A percentile compares a stretch with the other conserved stretches of the same genome.
These are phyloP conservation scores for Ophonus ardosiacus DNA, from an alignment of 2,888 invertebrate species.

Conservation along the genomic window DNA sequence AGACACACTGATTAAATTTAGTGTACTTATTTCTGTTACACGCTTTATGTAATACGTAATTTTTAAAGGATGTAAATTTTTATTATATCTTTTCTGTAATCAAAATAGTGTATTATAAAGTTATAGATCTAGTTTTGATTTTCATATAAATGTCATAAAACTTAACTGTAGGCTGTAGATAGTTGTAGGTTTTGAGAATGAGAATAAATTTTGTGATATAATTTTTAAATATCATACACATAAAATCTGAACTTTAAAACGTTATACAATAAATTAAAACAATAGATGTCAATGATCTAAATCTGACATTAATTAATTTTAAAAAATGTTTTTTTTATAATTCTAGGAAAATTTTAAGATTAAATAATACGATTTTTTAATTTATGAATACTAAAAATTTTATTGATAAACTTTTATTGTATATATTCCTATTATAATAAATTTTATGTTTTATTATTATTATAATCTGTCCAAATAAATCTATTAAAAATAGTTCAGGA, in stretches of 20 bases:
- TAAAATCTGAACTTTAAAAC: conserved; percentile 50
- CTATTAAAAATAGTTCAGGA: conserved; percentile 22
- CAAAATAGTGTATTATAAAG: conserved; percentile 39
- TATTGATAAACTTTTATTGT: not conserved
- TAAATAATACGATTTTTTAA: conserved; percentile 19
- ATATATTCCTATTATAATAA: not conserved
- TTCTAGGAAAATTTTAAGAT: conserved; percentile 6
- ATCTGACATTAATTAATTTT: conserved; percentile 37
- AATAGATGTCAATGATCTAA: conserved; percentile 44
- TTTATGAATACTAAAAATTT: conserved; percentile 3
- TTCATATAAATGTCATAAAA: conserved; percentile 35
- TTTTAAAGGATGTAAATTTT: not conserved
- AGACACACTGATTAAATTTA: no score
- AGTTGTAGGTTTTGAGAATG: not conserved
- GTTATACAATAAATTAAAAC: conserved; percentile 31
- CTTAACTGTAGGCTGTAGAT: not conserved
- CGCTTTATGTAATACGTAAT: no score
- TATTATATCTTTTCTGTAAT: conserved; percentile 22
- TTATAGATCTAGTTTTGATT: conserved; percentile 13
- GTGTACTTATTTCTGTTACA: no score
- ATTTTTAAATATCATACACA: conserved; percentile 22
- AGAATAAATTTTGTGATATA: not conserved
- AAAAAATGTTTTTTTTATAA: not conserved
- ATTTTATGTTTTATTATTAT: not conserved
- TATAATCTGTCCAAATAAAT: not conserved